Percentiles rank a stretch among this genome's conserved stretches.
These are phyloP conservation scores for Labeo rohita DNA, from an alignment of 2,113 vertebrate genomes.

Conservation along the genomic window DNA sequence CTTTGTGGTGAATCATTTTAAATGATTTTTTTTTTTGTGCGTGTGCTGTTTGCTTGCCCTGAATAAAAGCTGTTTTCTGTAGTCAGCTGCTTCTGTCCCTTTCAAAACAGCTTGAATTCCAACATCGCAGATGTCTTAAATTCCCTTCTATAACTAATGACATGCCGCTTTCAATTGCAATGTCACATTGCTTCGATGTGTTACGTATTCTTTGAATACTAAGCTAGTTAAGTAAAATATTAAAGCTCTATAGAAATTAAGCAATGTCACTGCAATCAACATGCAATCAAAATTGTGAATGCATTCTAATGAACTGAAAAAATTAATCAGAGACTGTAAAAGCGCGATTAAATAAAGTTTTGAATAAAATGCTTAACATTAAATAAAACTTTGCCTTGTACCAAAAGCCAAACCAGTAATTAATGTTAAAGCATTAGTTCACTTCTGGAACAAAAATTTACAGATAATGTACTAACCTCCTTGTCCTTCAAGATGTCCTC, in stretches of 20 bases:
- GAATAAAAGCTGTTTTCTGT: constrained; percentile 16
- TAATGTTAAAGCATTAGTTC: background rate
- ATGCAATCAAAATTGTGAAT: background rate
- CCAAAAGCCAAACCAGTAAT: background rate
- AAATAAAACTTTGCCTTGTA: background rate
- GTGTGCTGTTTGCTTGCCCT: background rate
- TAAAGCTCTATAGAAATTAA: too few relatives aligned
- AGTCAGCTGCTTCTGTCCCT: background rate
- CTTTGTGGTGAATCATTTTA: constrained; percentile 14
- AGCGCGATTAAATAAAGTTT: background rate
- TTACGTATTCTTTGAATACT: background rate
- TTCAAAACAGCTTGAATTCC: constrained; percentile 1
- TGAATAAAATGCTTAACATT: too few relatives aligned
- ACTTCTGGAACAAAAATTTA: too few relatives aligned
- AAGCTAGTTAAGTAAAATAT: background rate
- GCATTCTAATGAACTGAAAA: background rate
- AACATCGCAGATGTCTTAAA: background rate
- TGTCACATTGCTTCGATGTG: background rate
- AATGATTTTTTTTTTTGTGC: background rate
- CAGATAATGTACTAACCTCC: too few relatives aligned
- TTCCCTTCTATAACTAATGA: background rate
- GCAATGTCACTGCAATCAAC: background rate
- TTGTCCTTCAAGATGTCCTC: too few relatives aligned
- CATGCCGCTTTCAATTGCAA: background rate
- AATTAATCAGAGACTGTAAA: background rate